Conservation (phyloP, 1,140 invertebrate genomes). For the Eriocheir sinensis region DNA sequence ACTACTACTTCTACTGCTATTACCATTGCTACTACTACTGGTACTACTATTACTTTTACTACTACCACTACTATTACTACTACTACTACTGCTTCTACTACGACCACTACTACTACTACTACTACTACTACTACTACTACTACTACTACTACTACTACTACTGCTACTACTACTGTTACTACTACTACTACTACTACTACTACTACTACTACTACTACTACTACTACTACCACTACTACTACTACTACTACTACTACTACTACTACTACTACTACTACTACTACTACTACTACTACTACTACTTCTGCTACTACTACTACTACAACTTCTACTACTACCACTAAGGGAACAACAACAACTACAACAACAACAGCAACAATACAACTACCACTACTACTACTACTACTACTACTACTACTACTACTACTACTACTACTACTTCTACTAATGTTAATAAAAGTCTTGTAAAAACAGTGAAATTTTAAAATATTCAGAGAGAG, state of each 20-base stretch:
- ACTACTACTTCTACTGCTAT: not conserved
- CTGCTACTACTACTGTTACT: not conserved
- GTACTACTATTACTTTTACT: not conserved
- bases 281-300: not conserved
- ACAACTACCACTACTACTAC: not conserved
- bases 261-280: conserved; percentile 48
- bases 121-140: not conserved
- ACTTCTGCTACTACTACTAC: not conserved
- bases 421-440: conserved; percentile 3
- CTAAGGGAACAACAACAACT: no score
- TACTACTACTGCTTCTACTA: no score
- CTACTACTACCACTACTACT: not conserved
- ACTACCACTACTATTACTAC: not conserved
- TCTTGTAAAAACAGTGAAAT: no score
- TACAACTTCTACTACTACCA: no score
- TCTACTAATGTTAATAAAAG: no score
- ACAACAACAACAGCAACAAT: no score
- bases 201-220: not conserved
- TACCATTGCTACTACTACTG: not conserved
- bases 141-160: not conserved
- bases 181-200: not conserved
- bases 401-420: not conserved
- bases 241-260: conserved; percentile 39
- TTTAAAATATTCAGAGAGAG: no score
- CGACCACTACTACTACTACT: no score